Base-by-base conservation (phyloP, 2,113 vertebrate species). In the Guaruba guarouba region DNA sequence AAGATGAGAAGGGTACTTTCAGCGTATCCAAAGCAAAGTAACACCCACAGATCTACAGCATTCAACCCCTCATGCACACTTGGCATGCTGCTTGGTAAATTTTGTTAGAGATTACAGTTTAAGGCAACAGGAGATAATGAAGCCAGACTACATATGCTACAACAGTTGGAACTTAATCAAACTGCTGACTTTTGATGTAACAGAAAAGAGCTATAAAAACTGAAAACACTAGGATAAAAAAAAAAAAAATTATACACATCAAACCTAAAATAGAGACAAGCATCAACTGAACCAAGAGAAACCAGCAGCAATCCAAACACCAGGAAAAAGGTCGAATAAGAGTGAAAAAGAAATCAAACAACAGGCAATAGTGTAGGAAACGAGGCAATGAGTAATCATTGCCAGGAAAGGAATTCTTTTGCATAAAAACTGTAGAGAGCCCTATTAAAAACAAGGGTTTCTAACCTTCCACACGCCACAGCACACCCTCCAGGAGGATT, bases 81-180 rank as follows among this genome's bases (percentile, higher is more conserved):
- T 94, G 90, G 84, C 78, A 44, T n/a, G 17, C 41, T 75, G 39
- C 39, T 29, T 86, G 77, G 57, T 37, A 62, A 1, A 13, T 57
- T 57, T 68, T 74, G 43, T 67, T 11, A 82, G 57, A 69, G 70
- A 95, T 63, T 91, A 67, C 75, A 95, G 70, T 93, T 95, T 77
- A 85, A 94, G 75, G 70, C 84, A 93, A 82, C 35, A 88, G 70
- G 54, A 96, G 70, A 74, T 87, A 94, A 95, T 70, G 78, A 96
- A 96, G 78, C 87, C 85, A 96, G 87, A 80, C 93, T 95, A 87
- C 95, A 95, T 96, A 96, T 93, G 95, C 85, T 94, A 44, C 49
- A 95, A 87, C 95, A 97, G 93, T 90, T 96, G 96, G 95, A 96
- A 90, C 41, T 73, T 66, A 41, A 90, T 81, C 90, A 83, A 91